Evolutionary conservation across 2,888 invertebrate species (phyloP).

Genomic region (Leptothorax acervorum): DNA sequence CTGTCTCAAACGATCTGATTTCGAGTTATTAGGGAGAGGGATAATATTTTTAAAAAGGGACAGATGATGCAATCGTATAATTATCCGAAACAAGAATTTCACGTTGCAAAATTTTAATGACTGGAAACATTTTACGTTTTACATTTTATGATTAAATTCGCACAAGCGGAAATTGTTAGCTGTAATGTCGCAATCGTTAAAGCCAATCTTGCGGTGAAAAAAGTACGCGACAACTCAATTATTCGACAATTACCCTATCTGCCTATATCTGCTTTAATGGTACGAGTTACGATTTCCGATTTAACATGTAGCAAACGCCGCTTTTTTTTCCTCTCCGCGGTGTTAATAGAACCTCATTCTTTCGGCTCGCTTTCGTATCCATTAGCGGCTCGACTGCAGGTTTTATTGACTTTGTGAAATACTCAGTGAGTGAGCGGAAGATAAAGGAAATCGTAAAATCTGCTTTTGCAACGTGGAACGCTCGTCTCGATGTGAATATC

Average conservation of each 20-base stretch:
- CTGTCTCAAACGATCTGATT: neutral
- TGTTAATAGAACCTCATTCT: conserved; percentile 47
- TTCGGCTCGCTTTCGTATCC: conserved; percentile 36
- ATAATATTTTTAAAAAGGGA: neutral
- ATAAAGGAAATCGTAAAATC: conserved; percentile 52
- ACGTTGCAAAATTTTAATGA: neutral
- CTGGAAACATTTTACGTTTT: neutral
- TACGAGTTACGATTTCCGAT: conserved; percentile 21
- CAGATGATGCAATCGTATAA: neutral
- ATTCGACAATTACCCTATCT: neutral
- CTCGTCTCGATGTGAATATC: conserved; percentile 25
- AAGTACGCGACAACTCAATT: conserved; percentile 43
- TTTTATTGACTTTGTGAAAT: conserved; percentile 54
- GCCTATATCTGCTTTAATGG: neutral
- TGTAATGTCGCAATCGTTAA: neutral
- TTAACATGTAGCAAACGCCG: neutral
- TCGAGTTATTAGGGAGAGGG: neutral
- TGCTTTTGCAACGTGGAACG: conserved; percentile 9
- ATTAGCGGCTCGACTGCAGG: conserved; percentile 17
- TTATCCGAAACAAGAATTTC: neutral
- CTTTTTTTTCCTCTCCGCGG: neutral
- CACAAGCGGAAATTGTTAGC: conserved; percentile 20
- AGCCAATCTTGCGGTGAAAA: neutral
- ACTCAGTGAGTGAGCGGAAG: conserved; percentile 32
- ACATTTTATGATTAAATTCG: conserved; percentile 11